These are phyloP conservation scores for Xiphydria camelus DNA, from an alignment of 2,888 invertebrate species.

Conservation along the genomic window DNA sequence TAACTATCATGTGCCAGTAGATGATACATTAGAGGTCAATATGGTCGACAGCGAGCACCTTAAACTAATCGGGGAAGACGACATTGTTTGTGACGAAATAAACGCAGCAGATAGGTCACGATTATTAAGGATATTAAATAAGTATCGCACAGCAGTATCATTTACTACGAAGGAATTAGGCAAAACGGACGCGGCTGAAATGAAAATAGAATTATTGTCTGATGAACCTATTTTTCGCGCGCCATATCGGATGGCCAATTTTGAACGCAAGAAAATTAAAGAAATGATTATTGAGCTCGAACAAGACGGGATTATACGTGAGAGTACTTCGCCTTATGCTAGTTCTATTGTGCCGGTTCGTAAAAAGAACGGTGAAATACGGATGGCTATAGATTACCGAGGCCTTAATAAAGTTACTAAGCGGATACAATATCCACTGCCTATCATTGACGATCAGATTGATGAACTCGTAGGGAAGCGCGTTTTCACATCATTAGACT, in stretches of 20 bases:
- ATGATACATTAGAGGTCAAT: too few species aligned
- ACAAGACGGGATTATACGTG: slow-evolving; percentile 42
- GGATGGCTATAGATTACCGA: slow-evolving; percentile 36
- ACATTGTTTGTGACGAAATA: background rate
- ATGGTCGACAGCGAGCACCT: background rate
- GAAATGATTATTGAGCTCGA: slow-evolving; percentile 34
- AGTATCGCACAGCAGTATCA: slow-evolving; percentile 2
- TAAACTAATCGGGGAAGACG: background rate
- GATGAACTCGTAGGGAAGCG: slow-evolving; percentile 35
- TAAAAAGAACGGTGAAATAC: slow-evolving; percentile 28
- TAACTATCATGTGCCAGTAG: background rate
- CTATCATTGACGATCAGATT: slow-evolving; percentile 49
- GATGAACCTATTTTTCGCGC: slow-evolving; percentile 15
- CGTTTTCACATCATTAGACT: slow-evolving; percentile 41
- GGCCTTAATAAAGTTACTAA: slow-evolving; percentile 40
- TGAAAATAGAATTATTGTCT: background rate
- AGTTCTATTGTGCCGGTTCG: slow-evolving; percentile 32
- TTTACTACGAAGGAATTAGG: slow-evolving; percentile 14
- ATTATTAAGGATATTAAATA: background rate
- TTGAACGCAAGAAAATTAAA: slow-evolving; percentile 24
- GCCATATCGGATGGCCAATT: slow-evolving; percentile 22
- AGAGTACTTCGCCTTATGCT: slow-evolving; percentile 25
- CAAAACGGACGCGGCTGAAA: slow-evolving; percentile 7
- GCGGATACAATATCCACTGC: slow-evolving; percentile 44
- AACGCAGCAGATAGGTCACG: background rate